Percentiles rank a stretch among this genome's conserved stretches.
phyloP scores from a whole-genome alignment of 2,113 vertebrate genomes.

The Gopherus flavomarginatus region DNA sequence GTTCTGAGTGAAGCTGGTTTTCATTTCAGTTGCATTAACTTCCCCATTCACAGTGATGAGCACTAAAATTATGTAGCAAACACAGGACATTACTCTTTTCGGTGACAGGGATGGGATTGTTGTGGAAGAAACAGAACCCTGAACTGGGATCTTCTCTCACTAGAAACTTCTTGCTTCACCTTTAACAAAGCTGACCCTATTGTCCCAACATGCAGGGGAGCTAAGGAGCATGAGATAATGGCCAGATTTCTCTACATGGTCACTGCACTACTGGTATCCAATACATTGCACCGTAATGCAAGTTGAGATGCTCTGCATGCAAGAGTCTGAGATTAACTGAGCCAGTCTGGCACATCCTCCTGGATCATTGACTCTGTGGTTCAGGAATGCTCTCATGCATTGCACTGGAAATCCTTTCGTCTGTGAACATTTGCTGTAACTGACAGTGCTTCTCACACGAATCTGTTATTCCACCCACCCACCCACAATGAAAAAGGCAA shows the following conservation, averaged over 20 bases:
- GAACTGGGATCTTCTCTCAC: neutral
- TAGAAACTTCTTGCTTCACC: neutral
- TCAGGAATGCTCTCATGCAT: neutral
- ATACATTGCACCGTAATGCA: neutral
- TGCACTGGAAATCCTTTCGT: neutral
- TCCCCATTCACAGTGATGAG: neutral
- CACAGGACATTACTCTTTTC: neutral
- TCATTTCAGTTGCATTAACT: neutral
- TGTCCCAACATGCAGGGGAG: neutral
- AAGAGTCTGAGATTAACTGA: neutral
- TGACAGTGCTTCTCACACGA: neutral
- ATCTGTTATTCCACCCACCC: neutral
- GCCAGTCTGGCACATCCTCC: neutral
- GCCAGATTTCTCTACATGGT: neutral
- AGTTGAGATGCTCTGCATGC: neutral
- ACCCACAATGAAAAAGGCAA: neutral
- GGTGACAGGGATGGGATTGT: neutral
- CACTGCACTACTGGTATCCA: neutral
- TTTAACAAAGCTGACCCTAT: neutral
- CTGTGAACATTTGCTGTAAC: neutral
- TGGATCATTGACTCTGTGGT: neutral
- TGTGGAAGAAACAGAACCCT: neutral
- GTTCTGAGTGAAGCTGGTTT: neutral
- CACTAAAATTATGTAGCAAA: neutral
- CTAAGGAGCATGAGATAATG: neutral